Base-by-base conservation (phyloP, 1,140 invertebrate species). In the Macrostomum lignano region DNA sequence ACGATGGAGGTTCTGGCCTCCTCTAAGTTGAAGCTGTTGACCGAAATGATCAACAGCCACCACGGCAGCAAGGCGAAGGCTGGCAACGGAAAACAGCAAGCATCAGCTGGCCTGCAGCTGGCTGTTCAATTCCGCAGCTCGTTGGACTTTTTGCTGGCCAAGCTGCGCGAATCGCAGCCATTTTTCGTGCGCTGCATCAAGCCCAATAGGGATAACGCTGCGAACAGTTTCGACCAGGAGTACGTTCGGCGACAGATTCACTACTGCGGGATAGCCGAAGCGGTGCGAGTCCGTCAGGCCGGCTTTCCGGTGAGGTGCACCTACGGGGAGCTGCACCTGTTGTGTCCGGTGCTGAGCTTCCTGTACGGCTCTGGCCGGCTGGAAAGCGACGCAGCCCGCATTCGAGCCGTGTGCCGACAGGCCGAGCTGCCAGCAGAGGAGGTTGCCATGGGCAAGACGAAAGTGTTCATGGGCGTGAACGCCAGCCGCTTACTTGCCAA, bases 241-340 rank as follows among this genome's bases (percentile, higher is more conserved):
- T 57, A 94, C 4, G 93, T 86, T 45, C 86, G 84, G 48, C 68
- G 82, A 17, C 91, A 98, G 55, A 58, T 98, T 3, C 64, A 88
- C 38, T 96, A 96, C 52, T 94, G 84, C 1, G 91, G 88, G 30
- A 96, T 96, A 84, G 93, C 96, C 84, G 86, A 96, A 60, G 96
- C 88, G 0, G 94, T 94, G 40, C 64, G 82, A 40, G 96, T 98
- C 41, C 65, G 88, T 39, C 64, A 82, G 46, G 84, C 82, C 22
- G 88, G 88, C 7, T 98, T 96, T 60, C 88, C 91, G 2, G 94
- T 96, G 41, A 64, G 88, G 11, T 84, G 96, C 53, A 74, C 73
- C 7, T 96, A 94, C 52, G 65, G 66, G 11, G 79, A 93, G 49
- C 96, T 96, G 59, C 82, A 94, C n/a, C n/a, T n/a, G n/a, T n/a